Conservation (phyloP, 2,113 vertebrate species). For the Nyctereutes procyonoides region DNA sequence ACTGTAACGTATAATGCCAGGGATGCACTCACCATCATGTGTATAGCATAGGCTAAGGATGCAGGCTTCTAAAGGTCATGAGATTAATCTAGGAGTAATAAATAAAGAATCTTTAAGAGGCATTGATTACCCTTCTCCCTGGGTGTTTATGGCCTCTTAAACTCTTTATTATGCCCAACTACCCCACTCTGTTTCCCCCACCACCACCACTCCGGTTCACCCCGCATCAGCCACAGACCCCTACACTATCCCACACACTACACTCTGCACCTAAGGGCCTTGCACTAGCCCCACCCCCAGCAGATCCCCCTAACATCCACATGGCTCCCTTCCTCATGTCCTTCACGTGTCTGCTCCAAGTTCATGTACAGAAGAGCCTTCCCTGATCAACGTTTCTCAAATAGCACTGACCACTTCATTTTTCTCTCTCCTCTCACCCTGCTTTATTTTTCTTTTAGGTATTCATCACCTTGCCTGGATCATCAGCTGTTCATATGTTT, state of each 20-base stretch:
- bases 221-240: neutral
- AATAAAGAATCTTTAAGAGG: neutral
- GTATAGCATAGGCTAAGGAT: too few relatives aligned
- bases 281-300: neutral
- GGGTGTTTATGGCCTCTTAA: neutral
- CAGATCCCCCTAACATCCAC: neutral
- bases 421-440: neutral
- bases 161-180: neutral
- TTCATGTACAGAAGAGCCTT: neutral
- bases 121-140: neutral
- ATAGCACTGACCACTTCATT: neutral
- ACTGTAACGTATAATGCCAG: neutral
- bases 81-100: neutral
- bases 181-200: too few relatives aligned
- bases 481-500: neutral
- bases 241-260: neutral
- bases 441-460: neutral
- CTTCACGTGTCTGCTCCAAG: neutral
- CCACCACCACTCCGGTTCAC: neutral
- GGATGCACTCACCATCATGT: neutral
- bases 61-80: neutral
- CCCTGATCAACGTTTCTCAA: neutral
- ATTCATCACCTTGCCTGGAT: neutral
- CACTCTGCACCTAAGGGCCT: neutral
- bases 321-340: neutral